Evolutionary conservation across 2,797 vertebrate genomes (phyloP), one percentile per base, ranked within the genome.

Genomic region (Sus cebifrons): DNA sequence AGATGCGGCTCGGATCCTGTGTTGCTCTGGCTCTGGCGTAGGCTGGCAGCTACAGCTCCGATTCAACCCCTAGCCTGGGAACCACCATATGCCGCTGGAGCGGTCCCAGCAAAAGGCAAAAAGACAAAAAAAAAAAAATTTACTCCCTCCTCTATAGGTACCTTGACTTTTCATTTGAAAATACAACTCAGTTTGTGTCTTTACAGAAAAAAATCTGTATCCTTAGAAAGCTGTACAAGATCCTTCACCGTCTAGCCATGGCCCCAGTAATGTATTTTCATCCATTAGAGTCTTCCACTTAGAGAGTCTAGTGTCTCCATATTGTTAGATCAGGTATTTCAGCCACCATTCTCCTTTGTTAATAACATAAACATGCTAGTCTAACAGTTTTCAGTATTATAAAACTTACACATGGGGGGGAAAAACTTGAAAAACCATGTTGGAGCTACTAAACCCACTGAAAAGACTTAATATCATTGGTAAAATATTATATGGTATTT

Each of bases 131-230:
- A 36, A 36, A 36, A 36, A 36, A 36, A 36, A 36, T 36, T 36
- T 36, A 36, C 36, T 36, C 36, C 36, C 36, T 36, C 67, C 13
- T 79, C 54, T 58, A 52, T 1, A 27, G 23, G 49, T 27, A 73
- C 18, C 49, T 54, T 81, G 79, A 64, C 7, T 74, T 79, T 96
- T 95, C 73, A 94, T 89, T 73, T 36, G 67, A 27, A 77, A 95
- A 90, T 81, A 75, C 44, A 82, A 56, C 49, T 74, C 2, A 16
- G 20, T 83, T 65, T 5, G 10, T 10, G 32, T 71, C 52, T 89
- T 93, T 68, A 73, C 18, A 84, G 40, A 54, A 65, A 77, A 95
- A 93, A 58, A 52, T 65, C 20, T 10, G 67, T 12, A 20, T 65
- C 49, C 29, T 71, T 82, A 86, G 62, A 15, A 52, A 49, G 44